phyloP scores from a whole-genome alignment of 2,797 vertebrate species.

The Schizothorax lantsangensis region DNA sequence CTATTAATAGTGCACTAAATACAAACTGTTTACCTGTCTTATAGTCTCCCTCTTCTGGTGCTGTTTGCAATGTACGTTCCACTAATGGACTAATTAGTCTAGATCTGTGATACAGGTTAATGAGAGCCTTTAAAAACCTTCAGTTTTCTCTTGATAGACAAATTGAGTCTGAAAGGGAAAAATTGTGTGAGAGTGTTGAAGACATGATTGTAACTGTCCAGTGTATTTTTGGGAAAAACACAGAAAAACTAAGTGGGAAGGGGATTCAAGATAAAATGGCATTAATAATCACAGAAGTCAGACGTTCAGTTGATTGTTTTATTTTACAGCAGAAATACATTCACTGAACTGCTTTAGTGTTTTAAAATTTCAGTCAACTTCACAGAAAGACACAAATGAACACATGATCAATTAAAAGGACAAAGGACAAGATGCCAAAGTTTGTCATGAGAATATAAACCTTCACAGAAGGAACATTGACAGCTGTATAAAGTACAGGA shows the following conservation, averaged over 20 bases:
- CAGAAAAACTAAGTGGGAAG: too few species aligned
- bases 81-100: neutral
- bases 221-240: too few species aligned
- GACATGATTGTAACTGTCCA: too few species aligned
- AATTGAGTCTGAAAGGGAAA: too few species aligned
- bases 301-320: neutral
- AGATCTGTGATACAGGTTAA: too few species aligned
- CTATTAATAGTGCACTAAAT: too few species aligned
- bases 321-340: slow-evolving; percentile 54
- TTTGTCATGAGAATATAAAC: slow-evolving; percentile 9
- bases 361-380: neutral
- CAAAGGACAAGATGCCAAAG: neutral
- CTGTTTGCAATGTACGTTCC: neutral
- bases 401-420: neutral
- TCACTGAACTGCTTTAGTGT: slow-evolving; percentile 30
- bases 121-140: too few species aligned
- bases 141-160: too few species aligned
- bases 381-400: slow-evolving; percentile 7
- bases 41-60: neutral
- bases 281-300: neutral
- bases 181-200: too few species aligned
- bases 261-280: neutral
- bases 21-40: neutral
- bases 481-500: slow-evolving; percentile 10
- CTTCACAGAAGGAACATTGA: slow-evolving; percentile 32